These are phyloP conservation scores for Cylindroiulus punctatus DNA, from an alignment of 2,888 invertebrate species.

Conservation along the genomic window DNA sequence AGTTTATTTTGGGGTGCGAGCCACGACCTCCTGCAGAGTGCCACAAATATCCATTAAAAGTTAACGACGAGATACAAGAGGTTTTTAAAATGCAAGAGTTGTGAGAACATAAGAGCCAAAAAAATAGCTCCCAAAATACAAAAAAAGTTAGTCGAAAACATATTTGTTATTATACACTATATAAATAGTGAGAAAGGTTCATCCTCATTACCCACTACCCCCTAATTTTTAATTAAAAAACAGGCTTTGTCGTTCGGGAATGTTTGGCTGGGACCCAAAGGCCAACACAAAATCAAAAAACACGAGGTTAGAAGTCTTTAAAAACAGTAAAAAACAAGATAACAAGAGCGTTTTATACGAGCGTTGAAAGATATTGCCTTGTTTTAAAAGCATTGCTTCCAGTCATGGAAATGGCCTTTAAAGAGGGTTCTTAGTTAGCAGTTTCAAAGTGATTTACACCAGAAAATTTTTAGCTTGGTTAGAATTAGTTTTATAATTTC, in stretches of 20 bases:
- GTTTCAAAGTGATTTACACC: neutral
- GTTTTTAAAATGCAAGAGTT: neutral
- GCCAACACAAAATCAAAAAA: neutral
- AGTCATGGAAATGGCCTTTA: neutral
- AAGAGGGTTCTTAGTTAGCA: neutral
- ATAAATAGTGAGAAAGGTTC: neutral
- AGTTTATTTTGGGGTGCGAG: slow-evolving; percentile 34
- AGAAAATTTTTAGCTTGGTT: neutral
- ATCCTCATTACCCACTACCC: slow-evolving; percentile 17
- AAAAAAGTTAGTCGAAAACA: neutral
- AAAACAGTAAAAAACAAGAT: neutral
- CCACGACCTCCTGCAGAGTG: neutral
- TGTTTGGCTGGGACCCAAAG: neutral
- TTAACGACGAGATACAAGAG: neutral
- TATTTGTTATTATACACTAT: neutral
- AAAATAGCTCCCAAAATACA: neutral
- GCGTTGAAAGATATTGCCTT: neutral
- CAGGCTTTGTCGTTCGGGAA: neutral
- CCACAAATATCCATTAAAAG: neutral
- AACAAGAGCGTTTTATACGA: neutral
- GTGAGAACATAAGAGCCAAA: neutral
- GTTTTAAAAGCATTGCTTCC: neutral
- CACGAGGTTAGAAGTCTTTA: neutral
- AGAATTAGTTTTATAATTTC: neutral
- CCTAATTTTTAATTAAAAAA: slow-evolving; percentile 12